Evolutionary conservation across 2,888 invertebrate species (phyloP), one percentile per base, ranked within the genome.

Genomic region (Maniola hyperantus): DNA sequence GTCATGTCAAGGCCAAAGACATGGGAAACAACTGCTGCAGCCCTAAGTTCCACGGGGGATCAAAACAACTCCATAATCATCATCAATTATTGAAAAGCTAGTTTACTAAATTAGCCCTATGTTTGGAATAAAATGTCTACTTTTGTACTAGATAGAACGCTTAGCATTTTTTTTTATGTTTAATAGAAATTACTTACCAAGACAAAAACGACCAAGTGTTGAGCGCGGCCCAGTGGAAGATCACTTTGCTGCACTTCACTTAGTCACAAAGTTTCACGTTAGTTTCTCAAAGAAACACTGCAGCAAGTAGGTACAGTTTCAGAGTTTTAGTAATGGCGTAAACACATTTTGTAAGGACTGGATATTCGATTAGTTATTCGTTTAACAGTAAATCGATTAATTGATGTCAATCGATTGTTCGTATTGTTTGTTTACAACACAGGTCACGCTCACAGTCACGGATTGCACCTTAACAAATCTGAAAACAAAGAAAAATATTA

Each of bases 381-480:
- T 71, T 68, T 65, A 70, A 66, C 65, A 69, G 63, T 64, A 66
- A 67, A 65, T 71, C 71, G 73, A 71, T 68, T 66, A 71, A 66
- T 71, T 68, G 65, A 42, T 57, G 60, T 69, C 68, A 69, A 70
- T 73, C 66, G 72, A 69, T 73, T 66, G 66, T 72, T 71, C 66
- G 68, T 71, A 71, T 66, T 67, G 64, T 71, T 71, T 66, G 67
- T 72, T 72, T 67, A 72, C 69, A 67, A 69, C 71, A 72, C 70
- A 64, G 63, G 64, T 61, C 68, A 71, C 71, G 71, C 64, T 67
- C 71, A 78, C 78, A 76, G 81, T 77, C 75, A 78, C 76, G 77
- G 73, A 70, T 72, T 71, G 76, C 76, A 77, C 75, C 74, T 75
- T 78, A 75, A 77, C 71, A 20, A 61, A 61, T 61, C 61, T 61